Base-by-base conservation (phyloP, 2,797 vertebrate species). In the Argentina silus region DNA sequence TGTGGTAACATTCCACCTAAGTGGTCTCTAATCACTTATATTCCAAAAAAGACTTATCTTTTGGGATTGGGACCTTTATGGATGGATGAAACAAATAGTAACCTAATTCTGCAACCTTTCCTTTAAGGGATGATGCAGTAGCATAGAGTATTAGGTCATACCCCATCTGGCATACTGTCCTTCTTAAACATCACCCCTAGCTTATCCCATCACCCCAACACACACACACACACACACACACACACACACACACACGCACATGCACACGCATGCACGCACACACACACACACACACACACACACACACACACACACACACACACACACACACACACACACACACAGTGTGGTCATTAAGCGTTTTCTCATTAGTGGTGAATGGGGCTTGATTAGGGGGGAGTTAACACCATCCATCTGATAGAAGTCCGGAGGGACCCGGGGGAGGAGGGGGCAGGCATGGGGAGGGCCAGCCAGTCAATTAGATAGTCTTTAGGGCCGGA, bases 401-500 rank as follows among this genome's bases (percentile, higher is more conserved):
- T 90, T 87, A 89, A 88, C 78, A 78, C 87, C 87, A 90, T 92
- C 88, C 86, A 91, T 94, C 86, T 88, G 80, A 84, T 84, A 75
- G 76, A 70, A 76, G 79, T 90, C 89, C 89, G 87, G 83, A 85
- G 87, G 83, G 88, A 92, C 84, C 77, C 78, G 79, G 73, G 75
- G 73, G 63, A 17, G 57, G 69, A 36, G 83, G 81, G 81, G 89
- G 83, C 83, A 75, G 76, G 72, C 75, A 78, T 90, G 75, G 64
- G 85, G 82, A 86, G 87, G 88, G 90, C 79, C 85, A 84, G 88
- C 80, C 88, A 89, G 91, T 93, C 90, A 92, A 93, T 93, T 91
- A 90, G 87, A 91, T 86, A 89, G 86, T 86, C 81, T 90, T 90
- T 86, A 85, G 88, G 85, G 84, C 78, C 67, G 67, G 83, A 84